Base-by-base conservation (phyloP, 2,888 invertebrate species). In the Eristalinus aeneus region DNA sequence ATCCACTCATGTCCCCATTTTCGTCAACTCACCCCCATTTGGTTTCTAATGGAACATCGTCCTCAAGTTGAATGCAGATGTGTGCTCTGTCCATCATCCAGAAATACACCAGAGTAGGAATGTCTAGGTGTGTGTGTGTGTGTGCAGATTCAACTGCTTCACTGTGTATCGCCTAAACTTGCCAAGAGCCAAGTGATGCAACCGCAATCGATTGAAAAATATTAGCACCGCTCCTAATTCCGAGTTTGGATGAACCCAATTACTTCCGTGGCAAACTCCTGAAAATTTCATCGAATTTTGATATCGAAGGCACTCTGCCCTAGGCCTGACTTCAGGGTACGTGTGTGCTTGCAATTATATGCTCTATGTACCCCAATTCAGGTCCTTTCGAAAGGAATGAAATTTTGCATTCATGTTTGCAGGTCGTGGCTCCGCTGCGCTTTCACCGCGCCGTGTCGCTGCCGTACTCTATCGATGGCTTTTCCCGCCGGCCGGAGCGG, bases 291-390 rank as follows among this genome's bases (percentile, higher is more conserved):
- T 84, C 67, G 71, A 79, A 56, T 79, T 72, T 39, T 67, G 75
- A 84, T 79, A 71, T 71, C 34, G 34, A 34, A 71, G 75, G 71
- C 56, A 22, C 79, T 80, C 79, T 61, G 58, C 83, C 68, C 53
- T 60, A 78, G 74, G 83, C 77, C 69, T 65, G 39, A 9, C 16
- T 6, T 60, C 10, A 36, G 46, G 69, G 63, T 82, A 68, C 69
- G 56, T 72, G 72, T 65, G 23, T 58, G 23, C 23, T 27, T 6
- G 58, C 6, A 58, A 58, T n/a, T 39, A 12, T 39, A 39, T 39
- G 2, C 5, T 12, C 12, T 39, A 39, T 39, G 4, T 68, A 68
- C n/a, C n/a, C n/a, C n/a, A 71, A 78, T 74, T 65, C 65, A 71
- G 71, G 69, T 79, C 65, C 67, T 65, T 39, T 74, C 69, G 64